A percentile compares a stretch with the other conserved stretches of the same genome.
Conservation (phyloP, 2,888 invertebrate species). For the Neoascia interrupta region DNA sequence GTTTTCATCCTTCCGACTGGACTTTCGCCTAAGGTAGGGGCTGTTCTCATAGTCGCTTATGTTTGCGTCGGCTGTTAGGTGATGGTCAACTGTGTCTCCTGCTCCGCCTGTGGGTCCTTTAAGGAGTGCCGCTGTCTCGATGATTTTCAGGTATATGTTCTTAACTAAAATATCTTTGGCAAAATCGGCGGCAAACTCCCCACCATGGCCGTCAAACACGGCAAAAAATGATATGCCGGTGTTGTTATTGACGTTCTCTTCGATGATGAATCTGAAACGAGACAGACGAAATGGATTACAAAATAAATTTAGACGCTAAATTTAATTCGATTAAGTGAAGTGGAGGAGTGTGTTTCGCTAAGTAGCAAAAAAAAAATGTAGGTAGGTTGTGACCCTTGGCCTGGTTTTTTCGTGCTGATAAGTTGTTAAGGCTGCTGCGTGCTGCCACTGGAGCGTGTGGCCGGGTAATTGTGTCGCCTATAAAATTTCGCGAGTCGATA, state of each 20-base stretch:
- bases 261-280: slow-evolving; percentile 85
- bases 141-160: slow-evolving; percentile 88
- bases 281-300: background rate
- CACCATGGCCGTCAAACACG: slow-evolving; percentile 97
- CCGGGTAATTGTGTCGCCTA: slow-evolving; percentile 1
- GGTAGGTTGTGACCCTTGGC: slow-evolving; percentile 8
- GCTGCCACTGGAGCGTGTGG: background rate
- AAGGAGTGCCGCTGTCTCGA: slow-evolving; percentile 83
- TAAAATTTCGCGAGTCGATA: background rate
- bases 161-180: slow-evolving; percentile 93
- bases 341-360: no score
- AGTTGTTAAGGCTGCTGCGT: slow-evolving; percentile 7
- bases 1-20: slow-evolving; percentile 73
- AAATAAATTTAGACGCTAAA: background rate
- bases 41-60: slow-evolving; percentile 75
- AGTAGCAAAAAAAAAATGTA: background rate
- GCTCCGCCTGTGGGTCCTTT: slow-evolving; percentile 66
- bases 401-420: slow-evolving; percentile 17
- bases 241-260: slow-evolving; percentile 88
- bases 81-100: no score
- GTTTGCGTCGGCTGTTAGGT: slow-evolving; percentile 61
- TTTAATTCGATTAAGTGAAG: slow-evolving; percentile 22
- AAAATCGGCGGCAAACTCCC: slow-evolving; percentile 96
- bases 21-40: slow-evolving; percentile 75
- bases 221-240: slow-evolving; percentile 94